Base-by-base conservation (phyloP, 2,888 invertebrate species). In the Stenchaetothrips biformis region DNA sequence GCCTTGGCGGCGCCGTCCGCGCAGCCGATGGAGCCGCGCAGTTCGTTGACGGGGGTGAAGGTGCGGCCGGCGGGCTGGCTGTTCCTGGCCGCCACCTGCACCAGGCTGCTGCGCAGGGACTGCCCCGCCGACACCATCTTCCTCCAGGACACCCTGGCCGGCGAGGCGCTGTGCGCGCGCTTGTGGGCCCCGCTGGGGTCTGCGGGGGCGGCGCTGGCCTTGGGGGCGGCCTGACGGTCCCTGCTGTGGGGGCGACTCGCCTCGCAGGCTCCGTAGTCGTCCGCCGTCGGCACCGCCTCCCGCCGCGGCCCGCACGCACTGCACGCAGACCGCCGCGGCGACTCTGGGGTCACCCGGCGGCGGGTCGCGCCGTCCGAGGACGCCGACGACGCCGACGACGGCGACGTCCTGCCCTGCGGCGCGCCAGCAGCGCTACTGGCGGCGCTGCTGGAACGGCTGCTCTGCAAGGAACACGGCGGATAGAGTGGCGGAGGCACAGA, bases 161-260 rank as follows among this genome's bases (percentile, higher is more conserved):
- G 67, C 21, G 67, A 74, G 0, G 67, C 67, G 67, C 67, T 74
- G 21, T 74, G 67, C 67, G 67, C 67, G 21, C 67, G 67, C 67
- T 74, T 21, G 21, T 25, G 21, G 67, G 25, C 67, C 21, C 21
- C 21, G 67, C 67, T 21, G 21, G n/a, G 67, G 25, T 9, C 67
- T 25, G 67, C 67, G 67, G 67, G 9, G n/a, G 67, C 8, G 21
- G 67, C 53, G 53, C 16, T 13, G 16, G 53, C 53, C 13, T 11
- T 9, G 25, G 37, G 37, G 37, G 37, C 37, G 37, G 21, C 21
- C 25, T 6, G 21, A 21, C 67, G 21, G 67, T 37, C 67, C 59
- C 59, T 59, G 59, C 59, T 59, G 59, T 18, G 18, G 59, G 59
- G 18, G 53, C 53, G 53, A 2, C 53, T 16, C 53, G 9, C 13